phyloP scores from a whole-genome alignment of 2,797 vertebrate species.

The Falco peregrinus region DNA sequence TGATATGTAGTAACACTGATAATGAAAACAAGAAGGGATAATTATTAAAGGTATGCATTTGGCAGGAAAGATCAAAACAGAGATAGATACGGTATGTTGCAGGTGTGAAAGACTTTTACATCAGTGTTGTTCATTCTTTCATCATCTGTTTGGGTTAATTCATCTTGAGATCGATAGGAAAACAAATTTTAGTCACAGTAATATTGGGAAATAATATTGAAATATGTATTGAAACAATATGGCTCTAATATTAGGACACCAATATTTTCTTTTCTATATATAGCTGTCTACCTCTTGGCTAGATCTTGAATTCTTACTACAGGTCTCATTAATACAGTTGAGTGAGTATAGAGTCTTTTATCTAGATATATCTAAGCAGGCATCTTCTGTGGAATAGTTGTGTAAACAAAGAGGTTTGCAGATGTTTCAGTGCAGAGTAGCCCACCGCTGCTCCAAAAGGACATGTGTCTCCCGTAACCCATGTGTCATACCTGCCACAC shows the following conservation, averaged over 20 bases:
- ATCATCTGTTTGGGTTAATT: background rate
- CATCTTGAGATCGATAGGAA: background rate
- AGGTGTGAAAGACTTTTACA: background rate
- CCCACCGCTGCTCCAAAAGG: background rate
- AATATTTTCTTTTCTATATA: background rate
- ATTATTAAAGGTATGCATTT: background rate
- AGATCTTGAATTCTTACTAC: background rate
- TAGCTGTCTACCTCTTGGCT: background rate
- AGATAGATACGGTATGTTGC: background rate
- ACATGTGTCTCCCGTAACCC: background rate
- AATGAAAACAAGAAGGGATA: background rate
- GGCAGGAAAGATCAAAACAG: background rate
- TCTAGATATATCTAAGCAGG: background rate
- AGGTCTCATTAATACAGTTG: background rate
- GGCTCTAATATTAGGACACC: background rate
- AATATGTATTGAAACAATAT: background rate
- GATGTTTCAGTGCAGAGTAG: background rate
- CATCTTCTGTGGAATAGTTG: background rate
- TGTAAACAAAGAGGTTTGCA: background rate
- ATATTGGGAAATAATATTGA: background rate
- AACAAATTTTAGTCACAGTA: background rate
- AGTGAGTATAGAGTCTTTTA: background rate
- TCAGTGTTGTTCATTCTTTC: background rate
- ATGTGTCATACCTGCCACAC: background rate
- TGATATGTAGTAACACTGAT: background rate